Conservation (phyloP, 2,113 vertebrate species). For the Cyprinus carpio region DNA sequence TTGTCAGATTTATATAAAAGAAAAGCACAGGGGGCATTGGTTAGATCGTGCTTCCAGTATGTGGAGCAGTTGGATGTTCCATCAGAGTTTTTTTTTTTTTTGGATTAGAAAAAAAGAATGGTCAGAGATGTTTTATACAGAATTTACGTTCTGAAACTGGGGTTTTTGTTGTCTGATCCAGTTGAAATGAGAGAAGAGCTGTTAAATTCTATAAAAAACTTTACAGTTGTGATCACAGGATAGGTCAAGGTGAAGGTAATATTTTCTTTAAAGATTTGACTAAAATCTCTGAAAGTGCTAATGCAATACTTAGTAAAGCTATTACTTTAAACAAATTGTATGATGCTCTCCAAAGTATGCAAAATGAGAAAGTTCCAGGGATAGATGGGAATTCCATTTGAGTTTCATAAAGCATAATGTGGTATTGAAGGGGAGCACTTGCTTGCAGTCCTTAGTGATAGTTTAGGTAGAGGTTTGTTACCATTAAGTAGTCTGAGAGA, state of each 20-base stretch:
- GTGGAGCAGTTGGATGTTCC: not conserved
- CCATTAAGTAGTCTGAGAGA: not conserved
- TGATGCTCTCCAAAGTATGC: not conserved
- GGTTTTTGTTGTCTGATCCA: too few relatives aligned
- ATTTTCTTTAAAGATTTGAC: too few relatives aligned
- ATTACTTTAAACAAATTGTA: not conserved
- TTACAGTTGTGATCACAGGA: too few relatives aligned
- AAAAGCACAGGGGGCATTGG: not conserved
- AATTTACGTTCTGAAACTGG: too few relatives aligned
- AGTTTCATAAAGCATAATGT: not conserved
- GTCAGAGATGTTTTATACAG: too few relatives aligned
- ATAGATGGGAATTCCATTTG: not conserved
- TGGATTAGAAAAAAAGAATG: too few relatives aligned
- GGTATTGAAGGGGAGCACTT: not conserved
- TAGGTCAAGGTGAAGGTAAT: too few relatives aligned
- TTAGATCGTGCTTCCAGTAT: not conserved
- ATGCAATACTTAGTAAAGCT: not conserved
- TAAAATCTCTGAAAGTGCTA: too few relatives aligned
- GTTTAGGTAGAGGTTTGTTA: not conserved
- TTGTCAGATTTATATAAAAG: not conserved
- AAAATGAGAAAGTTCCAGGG: not conserved
- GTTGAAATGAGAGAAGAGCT: too few relatives aligned
- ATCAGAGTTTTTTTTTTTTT: too few relatives aligned
- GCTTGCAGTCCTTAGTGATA: not conserved
- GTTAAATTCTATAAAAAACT: too few relatives aligned